These are phyloP conservation scores for Vidua chalybeata DNA, from an alignment of 2,113 vertebrate species.

Conservation along the genomic window DNA sequence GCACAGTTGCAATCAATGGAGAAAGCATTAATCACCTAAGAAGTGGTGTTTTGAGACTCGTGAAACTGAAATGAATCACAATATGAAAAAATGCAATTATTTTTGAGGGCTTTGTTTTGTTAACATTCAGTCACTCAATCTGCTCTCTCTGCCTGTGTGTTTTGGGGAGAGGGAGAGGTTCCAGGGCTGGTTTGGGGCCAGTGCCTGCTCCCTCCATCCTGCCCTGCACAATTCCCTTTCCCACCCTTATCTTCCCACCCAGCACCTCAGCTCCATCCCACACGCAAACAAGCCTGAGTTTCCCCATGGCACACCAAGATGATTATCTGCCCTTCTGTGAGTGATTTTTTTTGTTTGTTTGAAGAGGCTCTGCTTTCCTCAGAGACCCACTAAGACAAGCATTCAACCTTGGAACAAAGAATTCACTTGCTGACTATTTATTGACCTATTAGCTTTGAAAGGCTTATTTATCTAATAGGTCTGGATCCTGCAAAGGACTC, in stretches of 20 bases:
- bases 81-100: slow-evolving; percentile 73
- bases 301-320: not conserved
- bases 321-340: not conserved
- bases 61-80: slow-evolving; percentile 70
- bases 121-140: slow-evolving; percentile 61
- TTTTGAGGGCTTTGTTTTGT: slow-evolving; percentile 71
- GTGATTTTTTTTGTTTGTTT: not conserved
- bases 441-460: not conserved
- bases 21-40: slow-evolving; percentile 76
- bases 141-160: not conserved
- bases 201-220: not conserved
- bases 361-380: not conserved
- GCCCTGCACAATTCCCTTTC: not conserved
- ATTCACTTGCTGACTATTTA: not conserved
- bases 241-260: not conserved
- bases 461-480: not conserved
- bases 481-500: not conserved
- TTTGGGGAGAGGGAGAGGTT: not conserved
- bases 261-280: not conserved
- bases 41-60: slow-evolving; percentile 70
- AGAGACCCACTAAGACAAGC: not conserved
- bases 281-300: not conserved
- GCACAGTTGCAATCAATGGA: slow-evolving; percentile 71
- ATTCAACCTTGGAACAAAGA: not conserved
- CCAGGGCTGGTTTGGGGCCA: not conserved